Base-by-base conservation (phyloP, 2,888 invertebrate species). In the Epistrophella euchroma region DNA sequence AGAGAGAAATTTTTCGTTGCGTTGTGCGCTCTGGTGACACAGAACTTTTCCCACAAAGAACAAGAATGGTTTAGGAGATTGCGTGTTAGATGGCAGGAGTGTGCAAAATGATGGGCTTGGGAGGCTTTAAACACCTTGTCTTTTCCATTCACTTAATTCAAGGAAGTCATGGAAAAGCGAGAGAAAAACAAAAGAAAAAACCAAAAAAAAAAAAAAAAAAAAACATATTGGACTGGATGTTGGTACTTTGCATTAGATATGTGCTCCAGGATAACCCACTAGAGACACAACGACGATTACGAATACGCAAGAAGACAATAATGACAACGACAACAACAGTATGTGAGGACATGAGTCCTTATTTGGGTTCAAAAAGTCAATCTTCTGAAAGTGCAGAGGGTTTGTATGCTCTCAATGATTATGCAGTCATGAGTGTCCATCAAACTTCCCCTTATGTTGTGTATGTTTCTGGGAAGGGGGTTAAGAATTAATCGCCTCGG, bases 381-480 rank as follows among this genome's bases (percentile, higher is more conserved):
- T 71, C 58, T 70, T 40, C 60, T 62, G n/a, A 62, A 71, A 47
- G 13, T 15, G 13, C 60, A 58, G 19, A 32, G 45, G 66, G 52
- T 22, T 58, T 58, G 47, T 35, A n/a, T 32, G 32, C 17, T 66
- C 47, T 64, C 60, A 45, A 77, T 78, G 28, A 86, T 86, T 82
- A 86, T 82, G 77, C 86, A 82, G 77, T 58, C 77, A 77, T 74
- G 86, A 82, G 73, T 77, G 81, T 78, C 82, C 86, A 82, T 86
- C 86, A 81, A 60, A 80, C 72, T 81, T 81, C 81, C 72, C 58
- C 37, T 43, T 72, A 68, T 37, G 43, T 35, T 47, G 47, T 47
- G 66, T 47, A 17, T 32, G 66, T 45, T 47, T 47, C 43, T 1
- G 4, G 5, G 15, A 7, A 7, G 43, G 4, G 19, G 32, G 22